phyloP scores from a whole-genome alignment of 2,113 vertebrate genomes.

The Nesoenas mayeri region DNA sequence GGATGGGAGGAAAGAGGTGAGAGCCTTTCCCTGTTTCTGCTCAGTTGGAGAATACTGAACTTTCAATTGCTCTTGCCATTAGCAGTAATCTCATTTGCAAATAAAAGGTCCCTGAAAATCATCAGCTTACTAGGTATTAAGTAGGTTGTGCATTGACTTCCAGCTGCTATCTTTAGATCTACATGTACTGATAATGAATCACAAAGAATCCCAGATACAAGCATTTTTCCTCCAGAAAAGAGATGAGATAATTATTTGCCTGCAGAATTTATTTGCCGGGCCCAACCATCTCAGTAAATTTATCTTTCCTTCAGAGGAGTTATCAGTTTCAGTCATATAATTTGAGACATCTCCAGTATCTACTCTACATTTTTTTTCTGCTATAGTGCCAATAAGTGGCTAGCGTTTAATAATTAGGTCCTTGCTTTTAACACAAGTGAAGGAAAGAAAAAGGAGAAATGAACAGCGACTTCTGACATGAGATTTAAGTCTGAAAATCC shows the following conservation, averaged over 20 bases:
- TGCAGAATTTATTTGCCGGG: neutral
- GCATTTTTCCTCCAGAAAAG: neutral
- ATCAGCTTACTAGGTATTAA: neutral
- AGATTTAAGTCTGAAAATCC: neutral
- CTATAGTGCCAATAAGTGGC: neutral
- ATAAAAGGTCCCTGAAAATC: neutral
- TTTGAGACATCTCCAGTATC: neutral
- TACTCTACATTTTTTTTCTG: neutral
- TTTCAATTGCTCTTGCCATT: neutral
- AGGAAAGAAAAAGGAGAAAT: neutral
- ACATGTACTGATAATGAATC: neutral
- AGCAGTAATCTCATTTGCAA: neutral
- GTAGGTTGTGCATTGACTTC: neutral
- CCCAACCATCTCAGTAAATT: neutral
- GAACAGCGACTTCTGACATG: neutral
- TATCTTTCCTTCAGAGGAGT: neutral
- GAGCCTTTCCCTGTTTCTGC: neutral
- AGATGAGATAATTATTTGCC: neutral
- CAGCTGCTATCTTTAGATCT: neutral
- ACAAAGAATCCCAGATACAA: neutral
- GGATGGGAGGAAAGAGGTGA: neutral
- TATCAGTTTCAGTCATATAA: neutral
- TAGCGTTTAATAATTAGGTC: neutral
- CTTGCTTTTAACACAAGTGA: neutral
- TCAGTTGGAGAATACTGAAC: neutral